Evolutionary conservation across 2,113 vertebrate genomes (phyloP), one percentile per base, ranked within the genome.

Genomic region (Dromiciops gliroides): DNA sequence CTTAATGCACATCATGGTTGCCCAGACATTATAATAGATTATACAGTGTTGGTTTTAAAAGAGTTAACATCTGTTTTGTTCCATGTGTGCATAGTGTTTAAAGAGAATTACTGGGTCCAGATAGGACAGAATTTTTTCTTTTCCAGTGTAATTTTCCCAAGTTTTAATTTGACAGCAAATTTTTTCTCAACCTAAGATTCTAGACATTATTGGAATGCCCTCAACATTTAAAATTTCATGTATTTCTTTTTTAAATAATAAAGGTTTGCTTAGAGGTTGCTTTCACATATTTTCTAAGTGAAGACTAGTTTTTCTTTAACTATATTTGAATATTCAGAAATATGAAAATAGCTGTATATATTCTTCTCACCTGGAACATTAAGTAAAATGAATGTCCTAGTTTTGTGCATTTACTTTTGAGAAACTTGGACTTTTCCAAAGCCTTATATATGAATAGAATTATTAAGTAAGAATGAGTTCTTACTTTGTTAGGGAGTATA

Each of bases 221-320:
- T 53, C 52, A 53, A 8, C 25, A 53, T 53, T 53, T 53, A 53
- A 53, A 53, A 53, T 26, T 25, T 6, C 25, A 53, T 53, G 25
- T 53, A 53, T 53, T 53, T 53, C 5, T 53, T 53, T 52, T 52
- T 53, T 26, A 8, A 53, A 53, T 53, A 53, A 50, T 7, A 53
- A 53, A 25, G 8, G 52, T 53, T 26, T 26, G 25, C 26, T 53
- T 53, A 26, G 52, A 53, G 8, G 25, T 53, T 26, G 90, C 51
- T 89, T 50, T 92, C 95, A 92, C 89, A 93, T 49, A 16, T 92
- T 94, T 83, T 95, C 89, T 26, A 94, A 95, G 92, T 95, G 53
- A 96, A 93, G 94, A 51, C 44, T 94, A 24, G 14, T 53, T 0
- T 92, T 89, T 93, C 95, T 50, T 91, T 93, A 14, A 92, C 19